A percentile compares a stretch with the other conserved stretches of the same genome.
Evolutionary conservation across 2,113 vertebrate genomes (phyloP).

Genomic region (Pardalotus punctatus): DNA sequence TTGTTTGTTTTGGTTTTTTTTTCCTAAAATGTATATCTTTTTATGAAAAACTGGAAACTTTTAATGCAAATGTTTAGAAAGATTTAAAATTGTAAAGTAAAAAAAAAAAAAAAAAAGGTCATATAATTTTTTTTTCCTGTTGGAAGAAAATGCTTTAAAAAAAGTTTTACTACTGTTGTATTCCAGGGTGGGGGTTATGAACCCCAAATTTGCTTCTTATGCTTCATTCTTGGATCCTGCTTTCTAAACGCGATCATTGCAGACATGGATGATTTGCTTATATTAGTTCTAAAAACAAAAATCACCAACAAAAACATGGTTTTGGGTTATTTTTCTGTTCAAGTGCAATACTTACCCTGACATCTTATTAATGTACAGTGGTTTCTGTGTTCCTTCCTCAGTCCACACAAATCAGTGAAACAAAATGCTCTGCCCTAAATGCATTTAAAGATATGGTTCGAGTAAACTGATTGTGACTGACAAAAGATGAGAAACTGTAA

Average conservation of each 20-base stretch:
- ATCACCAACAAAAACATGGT: background rate
- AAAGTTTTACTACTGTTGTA: constrained; percentile 63
- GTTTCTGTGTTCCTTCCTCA: constrained; percentile 54
- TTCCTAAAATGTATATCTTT: constrained; percentile 72
- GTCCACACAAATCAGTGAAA: constrained; percentile 32
- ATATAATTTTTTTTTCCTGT: constrained; percentile 64
- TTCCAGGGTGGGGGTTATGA: constrained; percentile 69
- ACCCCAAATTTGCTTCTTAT: constrained; percentile 44
- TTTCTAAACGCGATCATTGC: constrained; percentile 61
- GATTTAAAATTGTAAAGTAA: constrained; percentile 69
- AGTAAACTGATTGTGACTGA: background rate
- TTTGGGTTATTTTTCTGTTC: constrained; percentile 65
- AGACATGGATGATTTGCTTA: constrained; percentile 31
- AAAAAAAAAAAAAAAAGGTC: constrained; percentile 17
- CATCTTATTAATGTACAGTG: constrained; percentile 68
- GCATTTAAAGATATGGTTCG: background rate
- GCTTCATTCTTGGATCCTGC: constrained; percentile 47
- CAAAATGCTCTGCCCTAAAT: constrained; percentile 33
- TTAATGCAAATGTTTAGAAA: constrained; percentile 72
- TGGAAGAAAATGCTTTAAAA: constrained; percentile 77
- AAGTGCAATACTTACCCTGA: constrained; percentile 84
- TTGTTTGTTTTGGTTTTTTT: constrained; percentile 58
- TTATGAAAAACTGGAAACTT: constrained; percentile 70
- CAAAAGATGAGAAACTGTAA: constrained; percentile 38
- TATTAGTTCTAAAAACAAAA: constrained; percentile 21